Evolutionary conservation across 2,797 vertebrate species (phyloP).

Genomic region (Ptychobarbus kaznakovi): DNA sequence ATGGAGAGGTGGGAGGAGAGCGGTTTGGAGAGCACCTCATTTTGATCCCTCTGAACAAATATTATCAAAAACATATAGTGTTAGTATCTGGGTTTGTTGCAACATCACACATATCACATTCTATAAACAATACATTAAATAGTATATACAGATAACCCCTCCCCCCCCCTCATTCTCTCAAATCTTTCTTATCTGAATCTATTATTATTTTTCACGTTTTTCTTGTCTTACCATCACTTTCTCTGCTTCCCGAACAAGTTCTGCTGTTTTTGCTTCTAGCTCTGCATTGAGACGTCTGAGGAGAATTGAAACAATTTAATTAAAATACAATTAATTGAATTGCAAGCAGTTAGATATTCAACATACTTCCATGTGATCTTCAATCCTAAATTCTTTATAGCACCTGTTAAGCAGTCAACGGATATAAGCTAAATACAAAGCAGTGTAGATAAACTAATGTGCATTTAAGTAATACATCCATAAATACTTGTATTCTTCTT

Average conservation of each 20-base stretch:
- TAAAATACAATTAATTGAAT: neutral
- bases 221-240: constrained; percentile 84
- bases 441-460: neutral
- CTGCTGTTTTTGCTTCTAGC: constrained; percentile 90
- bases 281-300: constrained; percentile 88
- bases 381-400: neutral
- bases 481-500: constrained; percentile 85
- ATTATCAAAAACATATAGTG: neutral
- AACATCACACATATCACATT: neutral
- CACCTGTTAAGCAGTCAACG: neutral
- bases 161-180: neutral
- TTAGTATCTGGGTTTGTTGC: neutral
- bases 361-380: neutral
- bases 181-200: neutral
- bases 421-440: neutral
- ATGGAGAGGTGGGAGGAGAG: constrained; percentile 72
- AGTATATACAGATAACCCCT: neutral
- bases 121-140: neutral
- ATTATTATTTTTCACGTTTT: neutral
- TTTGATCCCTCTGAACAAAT: constrained; percentile 80
- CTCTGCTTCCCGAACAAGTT: constrained; percentile 86
- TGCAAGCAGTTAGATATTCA: neutral
- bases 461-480: constrained; percentile 9
- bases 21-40: constrained; percentile 79
- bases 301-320: too few relatives aligned